Percentiles rank a stretch among this genome's conserved stretches.
Conservation (phyloP, 2,888 invertebrate genomes). For the Phyllotreta striolata region DNA sequence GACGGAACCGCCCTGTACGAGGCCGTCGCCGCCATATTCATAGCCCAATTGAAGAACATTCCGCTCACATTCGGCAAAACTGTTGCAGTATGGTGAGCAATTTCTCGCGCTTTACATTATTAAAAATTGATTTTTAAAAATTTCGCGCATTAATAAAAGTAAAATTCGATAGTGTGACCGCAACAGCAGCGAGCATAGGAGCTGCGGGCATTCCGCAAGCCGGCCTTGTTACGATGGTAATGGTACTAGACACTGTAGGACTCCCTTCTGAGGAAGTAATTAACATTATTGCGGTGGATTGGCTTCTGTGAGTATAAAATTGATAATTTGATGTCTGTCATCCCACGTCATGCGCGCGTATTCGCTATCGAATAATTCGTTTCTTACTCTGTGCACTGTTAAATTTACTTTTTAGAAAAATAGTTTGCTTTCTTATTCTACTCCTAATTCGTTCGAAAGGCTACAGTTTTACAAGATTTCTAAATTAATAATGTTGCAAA, state of each 20-base stretch:
- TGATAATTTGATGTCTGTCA: slow-evolving; percentile 24
- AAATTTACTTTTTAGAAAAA: too few species aligned
- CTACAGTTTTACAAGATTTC: too few species aligned
- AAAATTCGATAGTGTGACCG: slow-evolving; percentile 67
- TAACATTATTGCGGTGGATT: slow-evolving; percentile 90
- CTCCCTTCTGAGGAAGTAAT: slow-evolving; percentile 90
- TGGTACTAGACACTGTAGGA: slow-evolving; percentile 92
- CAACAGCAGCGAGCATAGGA: slow-evolving; percentile 96
- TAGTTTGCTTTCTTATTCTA: too few species aligned
- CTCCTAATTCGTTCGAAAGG: too few species aligned
- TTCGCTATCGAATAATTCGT: not conserved
- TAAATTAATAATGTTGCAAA: too few species aligned
- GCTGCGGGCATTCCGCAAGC: slow-evolving; percentile 97
- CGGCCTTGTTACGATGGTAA: slow-evolving; percentile 94
- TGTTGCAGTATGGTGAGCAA: slow-evolving; percentile 84
- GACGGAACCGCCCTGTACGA: slow-evolving; percentile 97
- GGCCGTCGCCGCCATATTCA: slow-evolving; percentile 97
- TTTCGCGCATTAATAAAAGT: too few species aligned
- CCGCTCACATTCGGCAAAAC: slow-evolving; percentile 87
- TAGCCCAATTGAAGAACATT: slow-evolving; percentile 89
- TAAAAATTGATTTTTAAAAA: too few species aligned
- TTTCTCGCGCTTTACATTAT: slow-evolving; percentile 4
- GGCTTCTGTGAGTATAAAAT: slow-evolving; percentile 79
- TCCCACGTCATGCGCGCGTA: slow-evolving; percentile 15
- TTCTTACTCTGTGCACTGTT: slow-evolving; percentile 8